phyloP scores from a whole-genome alignment of 1,140 invertebrate species.

The Maniola jurtina region DNA sequence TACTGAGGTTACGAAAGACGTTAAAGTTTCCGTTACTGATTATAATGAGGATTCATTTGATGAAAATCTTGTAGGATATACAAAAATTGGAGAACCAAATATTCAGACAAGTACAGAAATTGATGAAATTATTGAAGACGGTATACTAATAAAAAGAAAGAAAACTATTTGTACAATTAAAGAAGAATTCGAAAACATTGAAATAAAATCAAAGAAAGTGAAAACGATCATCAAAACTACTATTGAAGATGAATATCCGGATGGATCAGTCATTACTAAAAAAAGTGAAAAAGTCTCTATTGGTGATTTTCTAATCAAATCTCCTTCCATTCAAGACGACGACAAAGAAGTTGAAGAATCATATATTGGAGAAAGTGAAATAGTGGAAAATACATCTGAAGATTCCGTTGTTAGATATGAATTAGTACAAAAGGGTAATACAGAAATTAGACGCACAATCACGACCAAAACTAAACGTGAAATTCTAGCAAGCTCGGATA shows the following conservation, averaged over 20 bases:
- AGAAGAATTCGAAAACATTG: constrained; percentile 61
- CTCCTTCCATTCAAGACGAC: constrained; percentile 31
- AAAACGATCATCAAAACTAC: constrained; percentile 66
- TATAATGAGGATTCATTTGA: constrained; percentile 53
- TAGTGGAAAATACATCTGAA: constrained; percentile 66
- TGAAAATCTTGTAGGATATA: constrained; percentile 63
- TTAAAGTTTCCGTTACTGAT: constrained; percentile 69
- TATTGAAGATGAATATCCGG: constrained; percentile 70
- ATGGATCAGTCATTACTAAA: constrained; percentile 70
- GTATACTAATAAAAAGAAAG: constrained; percentile 57
- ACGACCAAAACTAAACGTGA: constrained; percentile 73
- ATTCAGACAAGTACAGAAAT: constrained; percentile 45
- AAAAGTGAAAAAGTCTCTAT: constrained; percentile 72
- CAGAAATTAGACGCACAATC: constrained; percentile 65
- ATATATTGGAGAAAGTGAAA: constrained; percentile 60
- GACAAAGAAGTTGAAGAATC: constrained; percentile 38
- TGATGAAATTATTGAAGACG: constrained; percentile 56
- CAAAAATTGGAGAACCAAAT: constrained; percentile 53
- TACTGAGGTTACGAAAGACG: constrained; percentile 67
- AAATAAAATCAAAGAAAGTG: constrained; percentile 58
- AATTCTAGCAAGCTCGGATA: constrained; percentile 64
- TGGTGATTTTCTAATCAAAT: constrained; percentile 57
- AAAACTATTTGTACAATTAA: constrained; percentile 58
- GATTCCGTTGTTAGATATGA: constrained; percentile 69
- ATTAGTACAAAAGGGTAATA: constrained; percentile 52